Evolutionary conservation across 2,797 vertebrate species (phyloP), one percentile per base, ranked within the genome.

Genomic region (Coregonus ussuriensis): DNA sequence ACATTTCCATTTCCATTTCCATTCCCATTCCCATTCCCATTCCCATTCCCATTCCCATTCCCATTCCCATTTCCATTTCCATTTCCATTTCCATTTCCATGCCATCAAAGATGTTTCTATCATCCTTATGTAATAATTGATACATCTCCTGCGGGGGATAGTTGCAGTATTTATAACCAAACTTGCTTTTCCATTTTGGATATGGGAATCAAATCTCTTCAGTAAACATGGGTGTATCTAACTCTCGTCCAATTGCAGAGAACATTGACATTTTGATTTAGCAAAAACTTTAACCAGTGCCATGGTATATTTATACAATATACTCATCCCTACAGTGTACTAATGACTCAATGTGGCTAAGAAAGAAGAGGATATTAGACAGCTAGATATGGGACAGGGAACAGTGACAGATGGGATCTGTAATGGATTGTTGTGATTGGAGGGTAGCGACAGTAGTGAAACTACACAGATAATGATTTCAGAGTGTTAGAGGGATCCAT

Each of bases 391-490:
- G 6, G 56, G 56, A 59, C 56, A 59, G 25, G 6, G 56, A 18
- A 59, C 56, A 53, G 52, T 13, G 52, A 53, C 52, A 53, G 1
- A 53, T 53, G 52, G 47, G 47, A 51, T 51, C 47, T 51, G 4
- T 51, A 11, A 51, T 51, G 47, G 5, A 6, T 51, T 53, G 52
- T 14, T 53, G 14, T 53, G 52, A 14, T 11, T 33, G 52, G 7
- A 53, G 52, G 52, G 52, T 53, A 15, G 5, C 3, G n/a, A 21
- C 56, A 18, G 2, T 62, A 65, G 11, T 75, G 66, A 75, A 80
- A 47, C 81, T 78, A 59, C 71, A 59, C 72, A 79, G 82, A 83
- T 85, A 85, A 86, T 81, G 72, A 85, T 82, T 86, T 81, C 51
- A 63, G 41, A 86, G 77, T 89, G 88, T 87, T 53, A 47, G 41